Conservation (phyloP, 2,797 vertebrate species). For the Chelidonichthys spinosus region DNA sequence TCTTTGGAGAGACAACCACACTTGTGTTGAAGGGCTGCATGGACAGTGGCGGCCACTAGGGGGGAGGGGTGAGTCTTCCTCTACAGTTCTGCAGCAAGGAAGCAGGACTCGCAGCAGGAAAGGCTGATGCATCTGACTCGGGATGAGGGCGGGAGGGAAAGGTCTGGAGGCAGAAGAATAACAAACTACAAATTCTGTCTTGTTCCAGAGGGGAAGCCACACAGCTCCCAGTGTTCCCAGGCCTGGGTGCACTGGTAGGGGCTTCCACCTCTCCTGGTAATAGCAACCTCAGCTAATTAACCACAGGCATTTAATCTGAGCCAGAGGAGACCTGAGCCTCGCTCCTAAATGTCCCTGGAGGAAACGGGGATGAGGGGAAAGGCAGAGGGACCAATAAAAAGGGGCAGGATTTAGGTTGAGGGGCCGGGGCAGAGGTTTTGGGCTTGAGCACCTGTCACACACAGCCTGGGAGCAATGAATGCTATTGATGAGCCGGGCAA, state of each 20-base stretch:
- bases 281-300: constrained; percentile 73
- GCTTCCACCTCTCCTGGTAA: constrained; percentile 60
- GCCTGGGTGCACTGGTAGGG: constrained; percentile 30
- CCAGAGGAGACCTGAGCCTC: constrained; percentile 58
- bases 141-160: constrained; percentile 22
- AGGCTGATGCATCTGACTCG: constrained; percentile 13
- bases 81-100: not conserved
- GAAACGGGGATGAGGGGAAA: constrained; percentile 53
- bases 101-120: constrained; percentile 2
- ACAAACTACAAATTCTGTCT: constrained; percentile 37
- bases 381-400: constrained; percentile 67
- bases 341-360: constrained; percentile 56
- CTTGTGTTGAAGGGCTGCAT: constrained; percentile 23
- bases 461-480: constrained; percentile 71
- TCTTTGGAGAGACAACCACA: not conserved
- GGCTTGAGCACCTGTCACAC: constrained; percentile 80
- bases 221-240: constrained; percentile 58
- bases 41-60: constrained; percentile 71
- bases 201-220: constrained; percentile 46
- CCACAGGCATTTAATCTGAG: constrained; percentile 72
- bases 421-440: constrained; percentile 53
- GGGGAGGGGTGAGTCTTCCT: constrained; percentile 70
- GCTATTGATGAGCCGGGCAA: constrained; percentile 76
- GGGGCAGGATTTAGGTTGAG: constrained; percentile 63
- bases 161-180: constrained; percentile 28